Evolutionary conservation across 2,888 invertebrate genomes (phyloP).

Genomic region (Eupithecia centaureata): DNA sequence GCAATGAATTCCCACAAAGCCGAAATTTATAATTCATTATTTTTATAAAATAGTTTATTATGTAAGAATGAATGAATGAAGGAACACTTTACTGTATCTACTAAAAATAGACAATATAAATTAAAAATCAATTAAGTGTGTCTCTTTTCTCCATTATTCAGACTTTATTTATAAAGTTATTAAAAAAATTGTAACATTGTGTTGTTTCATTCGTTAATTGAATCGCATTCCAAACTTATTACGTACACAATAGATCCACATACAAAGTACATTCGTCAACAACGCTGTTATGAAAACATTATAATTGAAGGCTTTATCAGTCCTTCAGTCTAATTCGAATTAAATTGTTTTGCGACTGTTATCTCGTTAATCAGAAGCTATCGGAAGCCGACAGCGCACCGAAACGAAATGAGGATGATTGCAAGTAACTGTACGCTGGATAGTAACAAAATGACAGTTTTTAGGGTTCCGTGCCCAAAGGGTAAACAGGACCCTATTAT

Average conservation of each 20-base stretch:
- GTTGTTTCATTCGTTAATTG: neutral
- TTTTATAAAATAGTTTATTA: no score
- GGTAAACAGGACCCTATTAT: no score
- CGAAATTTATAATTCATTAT: no score
- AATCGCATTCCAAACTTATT: neutral
- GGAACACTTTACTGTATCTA: no score
- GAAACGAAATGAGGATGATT: slow-evolving; percentile 25
- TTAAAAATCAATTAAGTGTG: no score
- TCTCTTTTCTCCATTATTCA: no score
- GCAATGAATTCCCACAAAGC: no score
- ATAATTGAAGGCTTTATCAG: slow-evolving; percentile 24
- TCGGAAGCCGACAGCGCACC: slow-evolving; percentile 32
- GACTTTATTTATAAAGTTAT: no score
- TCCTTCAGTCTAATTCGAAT: slow-evolving; percentile 39
- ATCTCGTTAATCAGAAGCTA: slow-evolving; percentile 55
- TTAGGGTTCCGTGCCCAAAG: no score
- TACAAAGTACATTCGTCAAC: slow-evolving; percentile 4
- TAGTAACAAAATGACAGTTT: neutral
- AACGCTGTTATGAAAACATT: slow-evolving; percentile 28
- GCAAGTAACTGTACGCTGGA: slow-evolving; percentile 15
- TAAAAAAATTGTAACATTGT: neutral
- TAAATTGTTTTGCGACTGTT: slow-evolving; percentile 51
- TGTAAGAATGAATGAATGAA: no score
- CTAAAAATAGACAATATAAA: no score
- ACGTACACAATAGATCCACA: neutral